phyloP scores from a whole-genome alignment of 1,140 invertebrate genomes.

The Pogonomyrmex barbatus region DNA sequence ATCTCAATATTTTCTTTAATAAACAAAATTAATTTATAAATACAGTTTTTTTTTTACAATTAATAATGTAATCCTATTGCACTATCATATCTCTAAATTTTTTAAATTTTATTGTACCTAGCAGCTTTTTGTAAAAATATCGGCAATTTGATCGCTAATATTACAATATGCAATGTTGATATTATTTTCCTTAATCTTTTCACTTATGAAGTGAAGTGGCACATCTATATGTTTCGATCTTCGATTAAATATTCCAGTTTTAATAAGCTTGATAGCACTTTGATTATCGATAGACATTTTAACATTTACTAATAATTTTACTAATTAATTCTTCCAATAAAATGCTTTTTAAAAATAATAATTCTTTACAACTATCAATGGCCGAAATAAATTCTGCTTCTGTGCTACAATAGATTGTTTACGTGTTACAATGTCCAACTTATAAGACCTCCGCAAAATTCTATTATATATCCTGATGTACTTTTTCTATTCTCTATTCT shows the following conservation, averaged over 20 bases:
- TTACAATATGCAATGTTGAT: constrained; percentile 34
- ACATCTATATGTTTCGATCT: constrained; percentile 49
- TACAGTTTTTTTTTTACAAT: background rate
- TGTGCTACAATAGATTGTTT: constrained; percentile 16
- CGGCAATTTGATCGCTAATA: constrained; percentile 21
- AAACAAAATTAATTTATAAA: background rate
- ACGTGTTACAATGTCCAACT: constrained; percentile 23
- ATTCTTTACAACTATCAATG: constrained; percentile 25
- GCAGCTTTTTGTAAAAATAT: constrained; percentile 44
- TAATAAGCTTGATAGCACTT: constrained; percentile 31
- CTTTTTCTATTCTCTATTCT: constrained; percentile 14
- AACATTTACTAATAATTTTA: background rate
- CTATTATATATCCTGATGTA: constrained; percentile 17
- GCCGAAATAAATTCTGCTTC: constrained; percentile 38
- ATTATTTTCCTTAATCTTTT: constrained; percentile 22
- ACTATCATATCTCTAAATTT: constrained; percentile 26
- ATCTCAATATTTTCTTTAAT: constrained; percentile 1
- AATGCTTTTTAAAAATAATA: background rate
- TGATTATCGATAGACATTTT: constrained; percentile 28
- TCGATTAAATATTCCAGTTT: constrained; percentile 14
- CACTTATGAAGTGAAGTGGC: constrained; percentile 9
- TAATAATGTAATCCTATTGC: background rate
- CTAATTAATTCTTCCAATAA: background rate
- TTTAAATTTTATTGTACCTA: constrained; percentile 31
- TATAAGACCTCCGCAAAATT: background rate